phyloP scores from a whole-genome alignment of 2,113 vertebrate species.

The Ptilonorhynchus violaceus region DNA sequence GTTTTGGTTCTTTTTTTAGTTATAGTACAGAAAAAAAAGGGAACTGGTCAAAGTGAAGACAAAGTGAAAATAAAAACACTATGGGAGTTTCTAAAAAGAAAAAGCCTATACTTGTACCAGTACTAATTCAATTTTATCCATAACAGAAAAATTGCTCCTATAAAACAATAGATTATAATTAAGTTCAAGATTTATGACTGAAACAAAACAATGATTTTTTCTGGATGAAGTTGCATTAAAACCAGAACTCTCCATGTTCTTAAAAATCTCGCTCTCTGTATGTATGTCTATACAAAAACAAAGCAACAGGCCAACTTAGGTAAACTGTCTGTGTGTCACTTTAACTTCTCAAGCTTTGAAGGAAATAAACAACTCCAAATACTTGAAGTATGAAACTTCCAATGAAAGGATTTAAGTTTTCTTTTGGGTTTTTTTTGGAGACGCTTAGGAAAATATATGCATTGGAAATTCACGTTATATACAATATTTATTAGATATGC shows the following conservation, averaged over 20 bases:
- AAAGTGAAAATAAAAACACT: neutral
- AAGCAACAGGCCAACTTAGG: fast-evolving
- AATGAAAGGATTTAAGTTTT: neutral
- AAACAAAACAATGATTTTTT: neutral
- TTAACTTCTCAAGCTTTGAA: neutral
- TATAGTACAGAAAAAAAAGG: neutral
- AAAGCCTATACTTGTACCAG: neutral
- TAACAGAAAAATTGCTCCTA: neutral
- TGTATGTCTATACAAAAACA: neutral
- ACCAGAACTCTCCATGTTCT: neutral
- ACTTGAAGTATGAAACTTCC: neutral
- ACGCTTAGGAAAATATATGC: neutral
- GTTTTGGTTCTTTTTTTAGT: neutral
- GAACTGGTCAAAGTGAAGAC: neutral
- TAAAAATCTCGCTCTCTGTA: neutral
- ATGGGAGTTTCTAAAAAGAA: neutral
- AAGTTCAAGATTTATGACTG: neutral
- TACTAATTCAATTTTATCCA: neutral
- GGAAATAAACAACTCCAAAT: neutral
- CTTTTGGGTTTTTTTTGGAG: neutral
- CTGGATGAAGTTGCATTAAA: neutral
- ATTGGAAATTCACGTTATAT: neutral
- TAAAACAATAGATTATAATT: neutral
- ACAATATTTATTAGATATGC: neutral
- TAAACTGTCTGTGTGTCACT: neutral